A percentile compares a stretch with the other conserved stretches of the same genome.
These are phyloP conservation scores for Lagopus leucura DNA, from an alignment of 2,113 vertebrate species.

Conservation along the genomic window DNA sequence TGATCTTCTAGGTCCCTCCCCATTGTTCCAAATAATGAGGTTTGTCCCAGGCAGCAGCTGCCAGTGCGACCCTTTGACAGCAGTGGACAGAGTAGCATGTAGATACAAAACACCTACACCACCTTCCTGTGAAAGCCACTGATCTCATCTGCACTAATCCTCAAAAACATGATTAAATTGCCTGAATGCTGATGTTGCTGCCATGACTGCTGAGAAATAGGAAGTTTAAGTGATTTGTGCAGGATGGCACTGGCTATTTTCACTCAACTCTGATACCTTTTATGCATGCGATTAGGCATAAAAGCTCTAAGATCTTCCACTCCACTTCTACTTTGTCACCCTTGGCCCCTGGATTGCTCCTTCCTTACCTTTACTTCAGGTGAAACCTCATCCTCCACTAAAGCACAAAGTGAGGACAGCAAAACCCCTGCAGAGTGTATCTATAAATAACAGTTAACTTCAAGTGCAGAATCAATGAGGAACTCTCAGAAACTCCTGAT, in stretches of 20 bases:
- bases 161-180: background rate
- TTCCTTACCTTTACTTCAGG: background rate
- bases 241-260: background rate
- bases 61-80: background rate
- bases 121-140: background rate
- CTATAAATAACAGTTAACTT: background rate
- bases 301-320: background rate
- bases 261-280: background rate
- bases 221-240: background rate
- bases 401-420: background rate
- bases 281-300: fast-evolving
- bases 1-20: background rate
- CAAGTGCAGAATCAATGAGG: background rate
- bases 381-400: background rate
- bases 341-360: background rate
- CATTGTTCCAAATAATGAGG: background rate
- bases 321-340: background rate
- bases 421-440: background rate
- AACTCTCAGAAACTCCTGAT: background rate
- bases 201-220: background rate
- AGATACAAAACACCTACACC: background rate
- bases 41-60: background rate
- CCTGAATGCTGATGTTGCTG: background rate
- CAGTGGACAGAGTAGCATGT: fast-evolving
- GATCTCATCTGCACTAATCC: background rate